phyloP scores from a whole-genome alignment of 2,888 invertebrate genomes.

The Rhogogaster chlorosoma region DNA sequence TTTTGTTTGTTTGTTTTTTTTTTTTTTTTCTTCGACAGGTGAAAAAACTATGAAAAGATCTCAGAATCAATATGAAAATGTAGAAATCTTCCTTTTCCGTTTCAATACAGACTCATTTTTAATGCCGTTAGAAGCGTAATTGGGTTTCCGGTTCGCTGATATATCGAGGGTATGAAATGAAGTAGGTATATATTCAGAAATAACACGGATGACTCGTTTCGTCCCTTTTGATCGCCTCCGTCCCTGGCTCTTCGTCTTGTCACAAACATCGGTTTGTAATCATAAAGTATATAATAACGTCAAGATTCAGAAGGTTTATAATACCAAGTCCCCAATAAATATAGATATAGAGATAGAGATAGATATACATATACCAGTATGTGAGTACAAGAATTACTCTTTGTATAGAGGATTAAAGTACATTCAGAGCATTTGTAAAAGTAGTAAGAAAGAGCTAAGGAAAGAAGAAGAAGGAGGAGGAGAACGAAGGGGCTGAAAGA shows the following conservation, averaged over 20 bases:
- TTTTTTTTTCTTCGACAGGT: neutral
- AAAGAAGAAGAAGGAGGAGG: neutral
- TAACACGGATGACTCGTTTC: neutral
- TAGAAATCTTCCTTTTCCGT: neutral
- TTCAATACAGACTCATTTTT: neutral
- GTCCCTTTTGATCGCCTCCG: neutral
- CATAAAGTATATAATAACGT: slow-evolving; percentile 5
- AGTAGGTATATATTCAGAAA: neutral
- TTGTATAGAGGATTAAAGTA: neutral
- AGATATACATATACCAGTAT: neutral
- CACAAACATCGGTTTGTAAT: neutral
- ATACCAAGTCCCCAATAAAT: neutral
- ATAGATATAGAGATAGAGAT: neutral
- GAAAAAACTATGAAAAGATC: neutral
- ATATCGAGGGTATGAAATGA: neutral
- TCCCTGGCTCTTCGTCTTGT: neutral
- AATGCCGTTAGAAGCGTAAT: neutral
- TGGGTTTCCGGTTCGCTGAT: neutral
- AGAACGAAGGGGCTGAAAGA: neutral
- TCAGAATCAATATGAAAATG: neutral
- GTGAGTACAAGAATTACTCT: neutral
- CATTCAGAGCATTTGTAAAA: neutral
- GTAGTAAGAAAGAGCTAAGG: neutral
- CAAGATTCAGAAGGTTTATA: neutral
- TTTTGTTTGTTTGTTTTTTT: neutral